Evolutionary conservation across 2,888 invertebrate species (phyloP).

Genomic region (Nomada ruficornis): DNA sequence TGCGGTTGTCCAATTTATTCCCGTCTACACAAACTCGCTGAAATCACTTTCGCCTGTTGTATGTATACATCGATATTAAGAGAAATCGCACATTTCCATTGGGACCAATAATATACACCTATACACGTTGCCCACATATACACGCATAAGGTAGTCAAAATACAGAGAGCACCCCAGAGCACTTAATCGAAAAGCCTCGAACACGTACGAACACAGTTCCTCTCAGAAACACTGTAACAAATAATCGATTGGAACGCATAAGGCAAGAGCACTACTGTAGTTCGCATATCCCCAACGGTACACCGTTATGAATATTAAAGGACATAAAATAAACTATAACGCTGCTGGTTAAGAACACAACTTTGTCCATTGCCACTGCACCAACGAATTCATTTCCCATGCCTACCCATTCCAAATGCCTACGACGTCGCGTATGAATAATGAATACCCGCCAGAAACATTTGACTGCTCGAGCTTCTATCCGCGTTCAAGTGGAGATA

Average conservation of each 20-base stretch:
- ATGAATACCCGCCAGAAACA: constrained; percentile 65
- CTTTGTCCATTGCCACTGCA: constrained; percentile 62
- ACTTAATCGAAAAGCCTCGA: no score
- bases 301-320: constrained; percentile 67
- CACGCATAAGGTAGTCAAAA: no score
- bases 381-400: constrained; percentile 67
- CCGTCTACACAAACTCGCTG: neutral
- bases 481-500: constrained; percentile 18
- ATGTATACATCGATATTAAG: neutral
- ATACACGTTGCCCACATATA: neutral
- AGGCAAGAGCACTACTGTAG: neutral
- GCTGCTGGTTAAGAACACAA: constrained; percentile 66
- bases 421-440: constrained; percentile 67
- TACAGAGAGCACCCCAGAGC: no score
- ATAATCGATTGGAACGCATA: no score
- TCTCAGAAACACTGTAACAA: no score
- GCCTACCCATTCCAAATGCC: constrained; percentile 28
- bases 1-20: neutral
- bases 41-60: neutral
- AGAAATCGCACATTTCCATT: neutral
- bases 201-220: no score
- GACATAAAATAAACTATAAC: constrained; percentile 43
- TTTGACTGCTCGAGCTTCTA: constrained; percentile 56
- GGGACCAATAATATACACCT: neutral
- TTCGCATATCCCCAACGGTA: constrained; percentile 20